Evolutionary conservation across 2,113 vertebrate genomes (phyloP), one percentile per base, ranked within the genome.

Genomic region (Girardinichthys multiradiatus): DNA sequence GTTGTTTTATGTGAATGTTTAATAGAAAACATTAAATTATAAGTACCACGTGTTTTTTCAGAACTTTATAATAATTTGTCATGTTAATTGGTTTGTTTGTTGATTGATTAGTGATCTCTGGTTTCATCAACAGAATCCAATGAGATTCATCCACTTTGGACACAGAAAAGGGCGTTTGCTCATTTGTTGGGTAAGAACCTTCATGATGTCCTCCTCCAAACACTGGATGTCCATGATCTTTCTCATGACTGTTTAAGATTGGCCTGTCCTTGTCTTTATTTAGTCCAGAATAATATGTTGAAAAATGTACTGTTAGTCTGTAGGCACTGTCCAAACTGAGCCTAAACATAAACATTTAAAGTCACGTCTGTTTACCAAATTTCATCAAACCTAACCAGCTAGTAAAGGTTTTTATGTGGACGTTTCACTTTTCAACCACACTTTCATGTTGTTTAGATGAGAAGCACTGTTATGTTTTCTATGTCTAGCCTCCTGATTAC

Each of bases 111-210:
- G 48, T 70, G 58, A 19, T 59, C 1, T 17, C 27, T 66, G 4
- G 37, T 75, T 72, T 67, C 26, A 57, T 54, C 4, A 72, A 71
- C 72, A 89, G 87, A 7, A 1, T 31, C 39, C 35, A 87, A 76
- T 64, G 70, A 80, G 13, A 77, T 83, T 72, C 42, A 15, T 14
- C 2, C 2, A 13, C 19, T 13, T 42, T 9, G 1, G 0, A 33
- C 19, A 7, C 58, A 70, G 24, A 24, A 31, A 17, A 87, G 64
- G 60, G 83, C 90, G 0, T 89, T 90, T 57, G 92, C 90, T 70
- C 92, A 93, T 33, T 65, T 92, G 21, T 59, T 73, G 4, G 89
- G 91, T 90, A 9, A 77, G 80, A 57, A 0, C 3, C 14, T 17
- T 31, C 21, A 68, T 45, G 17, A 7, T 45, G 42, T 45, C 42